These are phyloP conservation scores for Alexandromys fortis DNA, from an alignment of 2,113 vertebrate species.

Conservation along the genomic window DNA sequence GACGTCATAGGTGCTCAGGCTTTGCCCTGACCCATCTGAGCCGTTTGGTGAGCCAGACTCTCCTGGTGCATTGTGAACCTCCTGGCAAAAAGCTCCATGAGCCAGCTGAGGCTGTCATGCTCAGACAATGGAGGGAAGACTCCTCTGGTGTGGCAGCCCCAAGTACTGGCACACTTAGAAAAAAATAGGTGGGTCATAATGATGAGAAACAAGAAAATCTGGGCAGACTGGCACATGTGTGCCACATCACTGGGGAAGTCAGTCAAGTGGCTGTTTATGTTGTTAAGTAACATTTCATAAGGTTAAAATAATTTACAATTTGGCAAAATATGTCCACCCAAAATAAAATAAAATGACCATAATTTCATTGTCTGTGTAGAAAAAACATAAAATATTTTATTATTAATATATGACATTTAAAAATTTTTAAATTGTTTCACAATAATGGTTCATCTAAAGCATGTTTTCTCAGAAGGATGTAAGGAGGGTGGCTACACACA, in stretches of 20 bases:
- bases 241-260: background rate
- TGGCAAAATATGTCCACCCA: background rate
- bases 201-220: background rate
- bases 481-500: background rate
- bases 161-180: background rate
- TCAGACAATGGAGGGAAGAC: background rate
- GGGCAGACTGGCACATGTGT: background rate
- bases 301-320: background rate
- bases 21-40: background rate
- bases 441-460: background rate
- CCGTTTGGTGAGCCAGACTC: background rate
- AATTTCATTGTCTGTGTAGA: background rate
- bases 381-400: background rate
- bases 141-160: background rate
- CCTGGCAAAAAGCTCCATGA: background rate
- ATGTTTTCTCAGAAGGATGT: background rate
- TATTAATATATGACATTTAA: background rate
- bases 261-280: background rate
- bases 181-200: background rate
- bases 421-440: background rate
- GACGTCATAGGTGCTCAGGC: background rate
- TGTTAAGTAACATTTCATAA: conserved; percentile 20
- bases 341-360: background rate
- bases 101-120: background rate
- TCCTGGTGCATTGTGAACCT: background rate